phyloP scores from a whole-genome alignment of 1,140 invertebrate species.

The Cepaea nemoralis region DNA sequence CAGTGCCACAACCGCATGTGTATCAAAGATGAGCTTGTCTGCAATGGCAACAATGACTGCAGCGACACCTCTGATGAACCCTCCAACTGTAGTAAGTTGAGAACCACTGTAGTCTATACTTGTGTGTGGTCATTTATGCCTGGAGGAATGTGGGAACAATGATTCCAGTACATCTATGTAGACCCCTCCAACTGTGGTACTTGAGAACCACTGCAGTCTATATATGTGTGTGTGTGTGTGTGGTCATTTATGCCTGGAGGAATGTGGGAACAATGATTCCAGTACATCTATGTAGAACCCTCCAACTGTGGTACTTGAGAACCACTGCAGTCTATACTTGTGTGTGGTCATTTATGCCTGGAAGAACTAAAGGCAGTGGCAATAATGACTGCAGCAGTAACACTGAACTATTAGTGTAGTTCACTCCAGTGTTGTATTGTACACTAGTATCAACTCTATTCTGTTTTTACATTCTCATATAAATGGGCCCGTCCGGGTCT shows the following conservation, averaged over 20 bases:
- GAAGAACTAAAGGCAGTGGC: no score
- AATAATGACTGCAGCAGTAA: no score
- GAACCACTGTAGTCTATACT: background rate
- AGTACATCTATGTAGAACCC: slow-evolving; percentile 75
- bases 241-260: no score
- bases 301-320: slow-evolving; percentile 72
- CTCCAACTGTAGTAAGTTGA: slow-evolving; percentile 72
- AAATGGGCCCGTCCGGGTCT: no score
- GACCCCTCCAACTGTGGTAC: slow-evolving; percentile 75
- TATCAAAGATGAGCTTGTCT: slow-evolving; percentile 54
- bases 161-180: slow-evolving; percentile 76
- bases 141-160: no score
- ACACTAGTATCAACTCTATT: no score
- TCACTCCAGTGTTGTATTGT: no score
- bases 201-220: background rate
- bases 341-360: no score
- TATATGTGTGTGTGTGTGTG: no score
- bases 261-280: slow-evolving; percentile 65
- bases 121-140: no score
- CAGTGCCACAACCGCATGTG: slow-evolving; percentile 58
- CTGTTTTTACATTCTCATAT: no score
- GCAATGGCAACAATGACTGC: slow-evolving; percentile 66
- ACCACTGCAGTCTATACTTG: background rate
- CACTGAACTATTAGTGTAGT: no score
- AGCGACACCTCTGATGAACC: slow-evolving; percentile 75